phyloP scores from a whole-genome alignment of 1,140 invertebrate species.

The Heliothis virescens region DNA sequence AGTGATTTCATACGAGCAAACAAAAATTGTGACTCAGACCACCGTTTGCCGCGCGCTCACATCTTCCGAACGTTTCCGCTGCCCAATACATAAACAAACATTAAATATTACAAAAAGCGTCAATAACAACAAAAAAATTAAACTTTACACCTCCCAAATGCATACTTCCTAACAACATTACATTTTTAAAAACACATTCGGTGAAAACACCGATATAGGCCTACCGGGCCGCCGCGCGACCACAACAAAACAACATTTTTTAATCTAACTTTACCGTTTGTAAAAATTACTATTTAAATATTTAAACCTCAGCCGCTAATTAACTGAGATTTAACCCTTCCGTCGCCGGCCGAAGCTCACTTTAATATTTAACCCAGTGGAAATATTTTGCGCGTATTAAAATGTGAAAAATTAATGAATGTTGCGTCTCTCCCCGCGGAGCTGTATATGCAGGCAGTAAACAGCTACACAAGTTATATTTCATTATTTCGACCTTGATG shows the following conservation, averaged over 20 bases:
- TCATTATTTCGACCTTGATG: slow-evolving; percentile 29
- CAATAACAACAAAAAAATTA: slow-evolving; percentile 78
- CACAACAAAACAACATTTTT: slow-evolving; percentile 80
- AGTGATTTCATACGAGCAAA: slow-evolving; percentile 68
- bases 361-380: slow-evolving; percentile 83
- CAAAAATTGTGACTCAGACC: slow-evolving; percentile 67
- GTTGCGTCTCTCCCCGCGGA: slow-evolving; percentile 56
- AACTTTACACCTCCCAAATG: slow-evolving; percentile 78
- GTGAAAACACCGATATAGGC: slow-evolving; percentile 75
- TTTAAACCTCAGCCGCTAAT: slow-evolving; percentile 81
- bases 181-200: slow-evolving; percentile 84
- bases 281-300: slow-evolving; percentile 86
- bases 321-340: slow-evolving; percentile 86
- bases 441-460: slow-evolving; percentile 46
- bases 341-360: slow-evolving; percentile 79
- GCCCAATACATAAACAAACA: slow-evolving; percentile 71
- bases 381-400: slow-evolving; percentile 86
- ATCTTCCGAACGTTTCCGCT: slow-evolving; percentile 61
- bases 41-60: background rate
- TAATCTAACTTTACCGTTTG: slow-evolving; percentile 86
- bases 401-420: slow-evolving; percentile 84
- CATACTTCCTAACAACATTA: slow-evolving; percentile 74
- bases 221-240: slow-evolving; percentile 71
- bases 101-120: slow-evolving; percentile 78
- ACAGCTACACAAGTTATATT: slow-evolving; percentile 14